phyloP scores from a whole-genome alignment of 2,797 vertebrate genomes.

The Platalea minor region DNA sequence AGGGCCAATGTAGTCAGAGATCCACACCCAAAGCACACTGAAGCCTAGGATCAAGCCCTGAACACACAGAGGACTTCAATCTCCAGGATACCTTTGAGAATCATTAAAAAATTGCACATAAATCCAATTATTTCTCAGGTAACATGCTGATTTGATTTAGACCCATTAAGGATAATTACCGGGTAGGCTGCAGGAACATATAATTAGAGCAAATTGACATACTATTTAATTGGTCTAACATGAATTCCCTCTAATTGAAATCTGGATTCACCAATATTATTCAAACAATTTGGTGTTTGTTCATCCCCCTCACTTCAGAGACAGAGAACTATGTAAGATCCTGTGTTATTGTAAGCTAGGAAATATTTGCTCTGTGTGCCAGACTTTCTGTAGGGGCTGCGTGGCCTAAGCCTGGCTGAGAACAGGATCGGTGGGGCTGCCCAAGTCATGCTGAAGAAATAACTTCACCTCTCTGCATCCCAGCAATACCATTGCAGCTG shows the following conservation, averaged over 20 bases:
- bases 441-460: not conserved
- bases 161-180: conserved; percentile 36
- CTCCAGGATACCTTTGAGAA: not conserved
- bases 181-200: not conserved
- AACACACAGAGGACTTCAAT: not conserved
- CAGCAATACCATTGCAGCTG: not conserved
- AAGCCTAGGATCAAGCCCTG: not conserved
- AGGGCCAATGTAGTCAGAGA: not conserved
- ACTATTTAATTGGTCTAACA: conserved; percentile 37
- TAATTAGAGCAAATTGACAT: conserved; percentile 54
- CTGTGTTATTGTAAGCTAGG: not conserved
- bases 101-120: conserved; percentile 28
- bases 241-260: conserved; percentile 36
- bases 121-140: conserved; percentile 58
- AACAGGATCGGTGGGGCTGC: not conserved
- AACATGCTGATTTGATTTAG: conserved; percentile 44
- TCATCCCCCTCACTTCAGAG: not conserved
- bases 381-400: not conserved
- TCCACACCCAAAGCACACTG: not conserved
- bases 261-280: conserved; percentile 20
- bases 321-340: not conserved
- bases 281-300: conserved; percentile 31
- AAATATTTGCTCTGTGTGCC: not conserved
- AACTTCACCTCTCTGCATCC: not conserved
- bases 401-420: not conserved